These are phyloP conservation scores for Montipora efflorescens DNA, from an alignment of 64 coral and sea anemone species.

Conservation along the genomic window DNA sequence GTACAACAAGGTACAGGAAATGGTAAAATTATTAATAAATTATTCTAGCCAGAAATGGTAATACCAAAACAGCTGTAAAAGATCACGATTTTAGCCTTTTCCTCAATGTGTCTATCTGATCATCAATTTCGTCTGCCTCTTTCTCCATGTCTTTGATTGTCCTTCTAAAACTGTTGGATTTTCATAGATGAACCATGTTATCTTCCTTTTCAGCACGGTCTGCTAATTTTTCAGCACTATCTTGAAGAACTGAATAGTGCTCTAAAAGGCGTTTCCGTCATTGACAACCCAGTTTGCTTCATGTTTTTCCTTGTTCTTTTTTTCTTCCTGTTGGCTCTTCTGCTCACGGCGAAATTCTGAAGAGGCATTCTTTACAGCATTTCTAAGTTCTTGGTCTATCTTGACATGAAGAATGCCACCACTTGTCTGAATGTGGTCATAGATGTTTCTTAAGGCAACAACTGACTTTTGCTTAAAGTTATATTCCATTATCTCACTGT, in stretches of 20 bases:
- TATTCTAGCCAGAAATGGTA: not conserved
- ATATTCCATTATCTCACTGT: not conserved
- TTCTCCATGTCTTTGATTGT: not conserved
- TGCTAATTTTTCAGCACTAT: constrained; percentile 24
- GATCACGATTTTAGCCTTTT: not conserved
- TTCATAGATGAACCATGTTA: constrained; percentile 15
- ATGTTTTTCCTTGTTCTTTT: not conserved
- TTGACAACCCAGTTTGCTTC: not conserved
- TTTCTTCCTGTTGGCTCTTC: not conserved
- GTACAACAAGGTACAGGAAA: not conserved
- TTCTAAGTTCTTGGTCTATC: not conserved
- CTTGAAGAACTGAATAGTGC: not conserved
- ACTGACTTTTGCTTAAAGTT: constrained; percentile 31
- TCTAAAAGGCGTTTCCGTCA: not conserved
- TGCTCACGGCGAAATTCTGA: not conserved
- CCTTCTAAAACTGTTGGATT: constrained; percentile 53
- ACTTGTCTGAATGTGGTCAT: not conserved
- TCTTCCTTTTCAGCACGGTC: constrained; percentile 11
- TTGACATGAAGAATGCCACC: not conserved
- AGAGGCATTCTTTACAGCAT: not conserved
- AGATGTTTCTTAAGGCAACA: not conserved
- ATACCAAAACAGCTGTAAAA: not conserved
- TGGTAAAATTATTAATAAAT: not conserved
- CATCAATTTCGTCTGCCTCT: not conserved
- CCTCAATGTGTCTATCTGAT: not conserved